These are phyloP conservation scores for Dorcus hopei DNA, from an alignment of 2,888 invertebrate genomes.

Conservation along the genomic window DNA sequence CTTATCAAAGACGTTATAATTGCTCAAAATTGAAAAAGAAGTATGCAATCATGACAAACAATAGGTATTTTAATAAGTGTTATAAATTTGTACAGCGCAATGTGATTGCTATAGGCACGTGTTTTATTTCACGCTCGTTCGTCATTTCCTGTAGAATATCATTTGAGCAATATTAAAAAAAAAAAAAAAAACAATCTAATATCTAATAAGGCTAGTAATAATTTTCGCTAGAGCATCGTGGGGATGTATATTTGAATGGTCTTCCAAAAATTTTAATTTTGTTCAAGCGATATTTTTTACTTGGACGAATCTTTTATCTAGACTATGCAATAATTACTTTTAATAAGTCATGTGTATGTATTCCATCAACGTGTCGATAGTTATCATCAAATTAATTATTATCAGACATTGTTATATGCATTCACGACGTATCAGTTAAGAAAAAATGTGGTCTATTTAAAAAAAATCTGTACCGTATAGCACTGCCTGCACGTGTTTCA, in stretches of 20 bases:
- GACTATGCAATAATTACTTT: slow-evolving; percentile 10
- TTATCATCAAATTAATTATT: slow-evolving; percentile 31
- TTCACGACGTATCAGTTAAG: slow-evolving; percentile 22
- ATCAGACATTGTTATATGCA: slow-evolving; percentile 33
- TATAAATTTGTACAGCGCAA: slow-evolving; percentile 14
- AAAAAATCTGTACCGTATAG: slow-evolving; percentile 46
- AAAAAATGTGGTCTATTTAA: slow-evolving; percentile 14
- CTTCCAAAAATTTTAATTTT: slow-evolving; percentile 40
- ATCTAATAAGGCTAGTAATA: slow-evolving; percentile 9
- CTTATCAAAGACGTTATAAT: slow-evolving; percentile 5
- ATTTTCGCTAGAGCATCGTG: slow-evolving; percentile 28
- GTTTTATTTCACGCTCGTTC: not conserved
- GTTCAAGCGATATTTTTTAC: slow-evolving; percentile 30
- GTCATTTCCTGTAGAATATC: not conserved
- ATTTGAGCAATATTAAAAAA: not conserved
- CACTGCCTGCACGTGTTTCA: slow-evolving; percentile 52
- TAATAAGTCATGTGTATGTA: slow-evolving; percentile 4
- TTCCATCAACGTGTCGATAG: slow-evolving; percentile 27
- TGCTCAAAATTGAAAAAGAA: slow-evolving; percentile 15
- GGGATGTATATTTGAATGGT: slow-evolving; percentile 39
- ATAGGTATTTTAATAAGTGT: slow-evolving; percentile 10
- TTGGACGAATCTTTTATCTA: slow-evolving; percentile 4
- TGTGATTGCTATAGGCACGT: slow-evolving; percentile 22
- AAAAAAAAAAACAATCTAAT: not conserved
- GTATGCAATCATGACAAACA: slow-evolving; percentile 3